Base-by-base conservation (phyloP, 2,888 invertebrate genomes). In the Drosophila tripunctata region DNA sequence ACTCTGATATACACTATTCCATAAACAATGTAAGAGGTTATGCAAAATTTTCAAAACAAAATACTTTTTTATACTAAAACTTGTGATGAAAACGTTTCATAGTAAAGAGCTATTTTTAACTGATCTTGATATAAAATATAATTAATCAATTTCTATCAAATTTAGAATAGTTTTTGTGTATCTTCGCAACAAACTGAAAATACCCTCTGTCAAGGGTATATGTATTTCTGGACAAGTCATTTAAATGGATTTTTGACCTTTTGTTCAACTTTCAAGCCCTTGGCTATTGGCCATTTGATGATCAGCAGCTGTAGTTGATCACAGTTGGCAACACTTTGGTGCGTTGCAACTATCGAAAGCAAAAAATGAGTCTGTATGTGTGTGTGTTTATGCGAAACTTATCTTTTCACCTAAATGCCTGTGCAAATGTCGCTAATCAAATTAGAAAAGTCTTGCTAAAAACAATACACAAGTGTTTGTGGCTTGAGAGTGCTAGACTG, bases 351-450 rank as follows among this genome's bases (percentile, higher is more conserved):
- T 14, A 24, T n/a, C 48, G n/a, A 17, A n/a, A 15, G 35, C 24
- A 22, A 27, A 36, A n/a, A 35, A 12, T 44, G 3, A 21, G 35
- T 31, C 24, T 24, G 15, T 7, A 31, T 36, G 43, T 41, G 43
- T 36, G 44, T 40, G 19, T 30, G 44, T 50, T 35, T 52, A 17
- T 64, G 58, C 51, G 57, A 60, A 66, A 67, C 72, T 85, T 82
- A 82, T 82, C 82, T 82, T 82, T 82, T 72, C 82, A 55, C 63
- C 63, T 68, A 85, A 82, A 82, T 85, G 85, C 79, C 64, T 79
- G 43, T 74, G 76, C 76, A 81, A 82, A 71, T 79, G 77, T 60
- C 72, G 77, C 85, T 82, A 82, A 82, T 82, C 82, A 85, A 82
- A 82, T 82, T 79, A 81, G 74, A 67, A 73, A 71, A 84, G 64